phyloP scores from a whole-genome alignment of 1,140 invertebrate genomes.

The Fopius arisanus region DNA sequence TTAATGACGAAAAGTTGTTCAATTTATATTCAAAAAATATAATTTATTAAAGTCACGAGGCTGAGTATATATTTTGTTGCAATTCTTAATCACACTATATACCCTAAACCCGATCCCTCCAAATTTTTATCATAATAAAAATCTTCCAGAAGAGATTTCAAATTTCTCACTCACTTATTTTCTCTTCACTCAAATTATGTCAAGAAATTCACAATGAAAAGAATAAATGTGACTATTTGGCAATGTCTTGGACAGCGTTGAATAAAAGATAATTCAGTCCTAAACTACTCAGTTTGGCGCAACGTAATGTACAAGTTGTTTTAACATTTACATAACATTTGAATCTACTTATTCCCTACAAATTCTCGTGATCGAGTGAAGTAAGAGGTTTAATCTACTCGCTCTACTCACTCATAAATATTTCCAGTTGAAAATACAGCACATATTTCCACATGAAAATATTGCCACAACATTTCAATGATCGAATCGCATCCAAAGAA shows the following conservation, averaged over 20 bases:
- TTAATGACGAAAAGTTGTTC: not conserved
- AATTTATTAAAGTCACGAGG: conserved; percentile 6
- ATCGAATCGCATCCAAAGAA: not conserved
- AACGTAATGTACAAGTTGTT: conserved; percentile 12
- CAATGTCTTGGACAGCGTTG: conserved; percentile 10
- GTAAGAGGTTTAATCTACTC: not conserved
- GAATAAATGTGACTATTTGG: conserved; percentile 2
- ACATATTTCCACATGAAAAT: not conserved
- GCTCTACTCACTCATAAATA: not conserved
- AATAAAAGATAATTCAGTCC: conserved; percentile 6
- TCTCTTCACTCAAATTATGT: not conserved
- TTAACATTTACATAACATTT: conserved; percentile 30
- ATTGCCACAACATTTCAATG: not conserved
- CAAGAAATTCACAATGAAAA: not conserved
- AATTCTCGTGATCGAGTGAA: not conserved
- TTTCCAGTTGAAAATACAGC: not conserved
- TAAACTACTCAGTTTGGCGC: conserved; percentile 17
- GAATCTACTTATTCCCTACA: conserved; percentile 23
- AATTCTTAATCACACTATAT: not conserved
- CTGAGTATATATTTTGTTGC: not conserved
- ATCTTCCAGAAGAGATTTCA: not conserved
- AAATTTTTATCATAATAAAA: not conserved
- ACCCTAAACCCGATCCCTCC: not conserved
- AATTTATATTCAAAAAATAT: conserved; percentile 6
- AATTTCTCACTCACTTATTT: not conserved